Base-by-base conservation (phyloP, 2,888 invertebrate species). In the Pogonocherus hispidulus region DNA sequence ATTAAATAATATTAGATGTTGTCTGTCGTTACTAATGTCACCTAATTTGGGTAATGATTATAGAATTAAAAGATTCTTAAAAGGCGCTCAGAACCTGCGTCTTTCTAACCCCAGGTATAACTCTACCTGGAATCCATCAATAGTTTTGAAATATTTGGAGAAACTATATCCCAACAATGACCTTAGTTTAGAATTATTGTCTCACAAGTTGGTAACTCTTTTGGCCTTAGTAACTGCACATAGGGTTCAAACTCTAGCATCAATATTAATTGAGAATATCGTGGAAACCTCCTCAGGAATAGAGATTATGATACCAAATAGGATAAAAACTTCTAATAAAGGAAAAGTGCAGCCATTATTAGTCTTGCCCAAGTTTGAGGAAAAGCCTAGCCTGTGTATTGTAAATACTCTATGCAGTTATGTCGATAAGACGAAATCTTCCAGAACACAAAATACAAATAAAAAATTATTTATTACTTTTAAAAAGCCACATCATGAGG, bases 61-160 rank as follows among this genome's bases (percentile, higher is more conserved):
- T 14, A 57, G 57, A 9, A 37, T 65, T 3, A 65, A 57, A 19
- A 23, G 57, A 32, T 65, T 65, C 35, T 22, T 65, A 1, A 65
- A 57, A 19, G 65, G 65, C 0, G 51, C 49, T 11, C 35, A 57
- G 11, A 65, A 57, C 5, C 14, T 65, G 8, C 19, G 65, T 4
- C 65, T 51, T 5, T 32, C 14, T 4, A 37, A 32, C n/a, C 51
- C 57, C 1, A 56, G 22, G 35, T 65, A 64, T 18, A 35, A 49
- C 11, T 64, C 14, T 23, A 56, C 49, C 9, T 63, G 63, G 63
- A 41, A 63, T 35, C 63, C 54, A 8, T 9, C 52, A 11, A 54
- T 63, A 37, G 54, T 54, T 9, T 20, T 54, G 46, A 35, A 52
- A 8, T 44, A 51, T 37, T 44, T 63, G n/a, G 37, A 19, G 3